Base-by-base conservation (phyloP, 2,888 invertebrate species). In the Meta bourneti region DNA sequence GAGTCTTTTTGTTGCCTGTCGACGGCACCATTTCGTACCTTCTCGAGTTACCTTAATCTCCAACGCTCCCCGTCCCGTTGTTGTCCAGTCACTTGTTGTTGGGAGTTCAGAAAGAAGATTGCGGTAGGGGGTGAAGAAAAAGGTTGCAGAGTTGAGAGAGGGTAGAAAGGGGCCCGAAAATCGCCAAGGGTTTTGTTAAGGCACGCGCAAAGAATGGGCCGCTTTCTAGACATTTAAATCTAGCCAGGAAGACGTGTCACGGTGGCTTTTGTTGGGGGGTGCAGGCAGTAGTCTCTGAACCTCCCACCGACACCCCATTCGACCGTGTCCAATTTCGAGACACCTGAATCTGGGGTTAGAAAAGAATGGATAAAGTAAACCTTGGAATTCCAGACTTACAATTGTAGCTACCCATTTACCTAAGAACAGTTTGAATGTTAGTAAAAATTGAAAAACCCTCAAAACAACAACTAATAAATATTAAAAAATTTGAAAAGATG, bases 131-230 rank as follows among this genome's bases (percentile, higher is more conserved):
- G 7, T 6, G 6, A 6, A 79, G 20, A 81, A 7, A 49, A 71
- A 16, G 11, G 20, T 16, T 51, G 49, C 20, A 16, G 9, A 78
- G n/a, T 71, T 11, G 8, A 48, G n/a, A 72, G 19, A 72, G 74
- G 20, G 13, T 48, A 74, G 74, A 20, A 34, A 13, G 11, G 82
- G 71, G 19, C 49, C 11, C 13, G 19, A 71, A n/a, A 34, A 20
- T 6, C 20, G 48, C 11, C 8, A 11, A 7, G 54, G 48, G 16
- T 51, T 82, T 71, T 71, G 82, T 72, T 7, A 72, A 72, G 82
- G 82, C 82, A 82, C 51, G 82, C 72, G 82, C 71, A 19, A 72
- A 71, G 82, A 82, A 82, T 49, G 49, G 70, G n/a, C 16, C 51
- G 8, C 7, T 51, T 52, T 2, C 71, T 51, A 71, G 71, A 72